Conservation (phyloP, 37 sponge, comb jelly and placozoan species). For the Halichondria panicea region DNA sequence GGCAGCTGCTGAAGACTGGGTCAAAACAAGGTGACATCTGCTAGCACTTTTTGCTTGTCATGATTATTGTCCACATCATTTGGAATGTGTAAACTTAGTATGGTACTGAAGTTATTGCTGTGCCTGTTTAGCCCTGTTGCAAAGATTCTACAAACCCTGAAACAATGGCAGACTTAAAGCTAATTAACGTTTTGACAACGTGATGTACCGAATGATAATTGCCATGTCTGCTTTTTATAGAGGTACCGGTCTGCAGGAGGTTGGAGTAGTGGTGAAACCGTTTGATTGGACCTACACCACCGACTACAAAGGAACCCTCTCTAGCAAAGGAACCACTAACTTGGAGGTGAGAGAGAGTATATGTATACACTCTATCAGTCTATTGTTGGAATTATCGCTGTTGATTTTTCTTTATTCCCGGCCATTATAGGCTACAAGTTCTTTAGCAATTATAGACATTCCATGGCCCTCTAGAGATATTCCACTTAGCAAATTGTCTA, state of each 20-base stretch:
- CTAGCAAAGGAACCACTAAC: neutral
- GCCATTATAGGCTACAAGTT: too few relatives aligned
- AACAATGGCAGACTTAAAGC: too few relatives aligned
- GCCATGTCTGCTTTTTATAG: too few relatives aligned
- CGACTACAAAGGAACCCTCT: constrained; percentile 63
- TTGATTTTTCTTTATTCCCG: neutral
- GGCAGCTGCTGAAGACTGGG: constrained; percentile 88
- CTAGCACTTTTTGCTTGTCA: neutral
- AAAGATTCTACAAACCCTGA: too few relatives aligned
- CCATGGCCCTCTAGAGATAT: neutral
- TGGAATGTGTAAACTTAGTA: too few relatives aligned
- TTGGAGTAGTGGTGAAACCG: constrained; percentile 70
- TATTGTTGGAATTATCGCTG: neutral
- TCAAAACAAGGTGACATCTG: constrained; percentile 39
- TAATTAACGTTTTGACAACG: too few relatives aligned
- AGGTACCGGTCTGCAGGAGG: constrained; percentile 39
- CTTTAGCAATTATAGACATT: too few relatives aligned
- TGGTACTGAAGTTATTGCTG: too few relatives aligned
- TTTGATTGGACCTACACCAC: constrained; percentile 98
- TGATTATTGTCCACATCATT: neutral
- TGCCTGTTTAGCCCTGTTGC: too few relatives aligned
- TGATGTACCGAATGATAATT: too few relatives aligned
- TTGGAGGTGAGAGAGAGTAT: neutral
- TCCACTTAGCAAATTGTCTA: too few relatives aligned
- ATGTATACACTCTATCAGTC: too few relatives aligned